Evolutionary conservation across 2,113 vertebrate genomes (phyloP).

Genomic region (Tupaia tana): DNA sequence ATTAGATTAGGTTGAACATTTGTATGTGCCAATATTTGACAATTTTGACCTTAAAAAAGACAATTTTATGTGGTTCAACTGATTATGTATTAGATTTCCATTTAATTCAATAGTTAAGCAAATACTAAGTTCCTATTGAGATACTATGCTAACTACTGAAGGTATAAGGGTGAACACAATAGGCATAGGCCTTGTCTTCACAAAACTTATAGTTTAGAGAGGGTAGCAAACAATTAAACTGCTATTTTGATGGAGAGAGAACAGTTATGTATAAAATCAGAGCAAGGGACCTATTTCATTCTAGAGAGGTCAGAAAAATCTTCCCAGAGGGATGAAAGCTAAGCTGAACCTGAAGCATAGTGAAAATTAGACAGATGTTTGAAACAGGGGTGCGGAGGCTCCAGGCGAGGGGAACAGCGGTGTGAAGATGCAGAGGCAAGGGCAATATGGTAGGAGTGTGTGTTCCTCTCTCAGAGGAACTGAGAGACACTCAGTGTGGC

Average conservation of each 20-base stretch:
- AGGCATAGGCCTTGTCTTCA: not conserved
- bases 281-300: not conserved
- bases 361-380: not conserved
- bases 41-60: constrained; percentile 9
- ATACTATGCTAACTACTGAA: not conserved
- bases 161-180: not conserved
- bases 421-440: not conserved
- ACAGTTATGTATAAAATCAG: not conserved
- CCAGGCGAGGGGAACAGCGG: not conserved
- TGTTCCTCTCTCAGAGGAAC: not conserved
- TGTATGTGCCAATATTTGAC: not conserved
- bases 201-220: not conserved
- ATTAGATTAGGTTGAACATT: not conserved
- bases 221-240: not conserved
- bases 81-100: not conserved
- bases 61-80: not conserved
- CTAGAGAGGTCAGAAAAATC: not conserved
- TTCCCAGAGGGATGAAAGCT: not conserved
- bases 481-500: not conserved
- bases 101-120: not conserved
- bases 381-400: not conserved
- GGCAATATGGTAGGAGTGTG: not conserved
- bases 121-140: not conserved
- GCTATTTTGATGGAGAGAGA: not conserved
- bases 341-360: not conserved